These are phyloP conservation scores for Musca domestica DNA, from an alignment of 1,140 invertebrate species.

Conservation along the genomic window DNA sequence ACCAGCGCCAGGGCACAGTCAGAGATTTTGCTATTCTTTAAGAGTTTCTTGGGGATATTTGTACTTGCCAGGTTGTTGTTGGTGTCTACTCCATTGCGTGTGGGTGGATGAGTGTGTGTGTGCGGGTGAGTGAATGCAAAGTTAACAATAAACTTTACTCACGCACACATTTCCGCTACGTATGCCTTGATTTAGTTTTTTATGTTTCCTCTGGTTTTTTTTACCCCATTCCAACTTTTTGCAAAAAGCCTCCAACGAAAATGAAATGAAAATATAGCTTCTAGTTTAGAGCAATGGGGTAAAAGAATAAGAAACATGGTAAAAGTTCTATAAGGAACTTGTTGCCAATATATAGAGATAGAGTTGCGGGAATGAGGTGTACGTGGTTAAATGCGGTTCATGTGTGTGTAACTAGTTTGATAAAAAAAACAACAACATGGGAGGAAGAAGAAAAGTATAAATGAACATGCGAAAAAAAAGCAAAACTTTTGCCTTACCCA, in stretches of 20 bases:
- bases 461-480: no score
- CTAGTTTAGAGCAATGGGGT: no score
- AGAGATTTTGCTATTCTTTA: neutral
- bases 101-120: neutral
- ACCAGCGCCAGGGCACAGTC: neutral
- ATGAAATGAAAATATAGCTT: no score
- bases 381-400: neutral
- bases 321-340: slow-evolving; percentile 8
- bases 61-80: neutral
- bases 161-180: slow-evolving; percentile 13
- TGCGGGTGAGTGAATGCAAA: neutral
- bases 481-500: neutral
- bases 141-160: slow-evolving; percentile 19
- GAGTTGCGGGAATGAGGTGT: neutral
- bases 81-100: neutral
- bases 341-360: neutral
- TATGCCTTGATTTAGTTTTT: slow-evolving; percentile 1
- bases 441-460: neutral
- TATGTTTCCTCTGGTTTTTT: no score
- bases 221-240: no score
- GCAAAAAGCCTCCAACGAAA: no score
- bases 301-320: neutral
- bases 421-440: neutral
- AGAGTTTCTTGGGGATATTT: neutral
- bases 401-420: slow-evolving; percentile 12